Evolutionary conservation across 2,797 vertebrate species (phyloP).

Genomic region (Muscicapa striata): DNA sequence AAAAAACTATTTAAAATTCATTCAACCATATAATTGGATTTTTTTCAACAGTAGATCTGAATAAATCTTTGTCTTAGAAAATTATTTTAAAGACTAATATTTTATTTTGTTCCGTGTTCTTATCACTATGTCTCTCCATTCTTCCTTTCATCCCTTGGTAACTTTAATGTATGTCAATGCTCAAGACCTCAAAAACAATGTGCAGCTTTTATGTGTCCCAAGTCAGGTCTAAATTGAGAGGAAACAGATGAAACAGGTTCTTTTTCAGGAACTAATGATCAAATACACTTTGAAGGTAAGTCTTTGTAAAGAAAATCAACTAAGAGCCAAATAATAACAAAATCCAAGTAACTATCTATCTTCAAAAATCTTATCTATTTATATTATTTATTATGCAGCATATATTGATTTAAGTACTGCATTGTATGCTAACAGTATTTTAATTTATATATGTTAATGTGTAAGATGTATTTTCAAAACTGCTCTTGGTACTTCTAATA

Average conservation of each 20-base stretch:
- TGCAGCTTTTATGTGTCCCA: neutral
- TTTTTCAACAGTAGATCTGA: neutral
- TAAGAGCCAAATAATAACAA: neutral
- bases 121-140: neutral
- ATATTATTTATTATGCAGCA: neutral
- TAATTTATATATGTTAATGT: neutral
- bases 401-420: neutral
- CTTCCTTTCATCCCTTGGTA: neutral
- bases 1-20: neutral
- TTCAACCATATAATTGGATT: accelerated
- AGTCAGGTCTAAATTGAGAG: neutral
- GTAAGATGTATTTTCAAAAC: neutral
- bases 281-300: neutral
- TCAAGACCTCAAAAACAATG: neutral
- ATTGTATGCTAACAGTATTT: neutral
- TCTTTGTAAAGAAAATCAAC: neutral
- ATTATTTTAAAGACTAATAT: neutral
- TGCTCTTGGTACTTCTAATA: neutral
- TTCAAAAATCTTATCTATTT: neutral
- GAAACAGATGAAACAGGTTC: neutral
- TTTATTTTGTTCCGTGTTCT: neutral
- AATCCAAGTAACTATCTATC: neutral
- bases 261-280: neutral
- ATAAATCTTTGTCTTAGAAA: neutral
- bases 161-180: neutral